Percentiles rank a stretch among this genome's conserved stretches.
phyloP scores from a whole-genome alignment of 2,888 invertebrate species.

The Luperina testacea region DNA sequence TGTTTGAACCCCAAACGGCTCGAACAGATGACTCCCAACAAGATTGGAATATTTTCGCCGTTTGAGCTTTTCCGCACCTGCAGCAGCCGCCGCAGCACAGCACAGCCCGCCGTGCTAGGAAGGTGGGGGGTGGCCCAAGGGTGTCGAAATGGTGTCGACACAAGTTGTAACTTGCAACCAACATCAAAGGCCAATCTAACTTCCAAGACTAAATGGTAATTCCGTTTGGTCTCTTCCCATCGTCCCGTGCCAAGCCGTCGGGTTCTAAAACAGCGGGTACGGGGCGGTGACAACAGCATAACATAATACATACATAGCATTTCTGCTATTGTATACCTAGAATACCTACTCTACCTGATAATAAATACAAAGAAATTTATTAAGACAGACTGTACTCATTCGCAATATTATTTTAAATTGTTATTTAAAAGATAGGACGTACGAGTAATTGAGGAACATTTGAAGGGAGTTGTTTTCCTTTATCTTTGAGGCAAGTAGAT shows the following conservation, averaged over 20 bases:
- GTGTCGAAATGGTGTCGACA: neutral
- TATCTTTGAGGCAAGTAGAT: constrained; percentile 34
- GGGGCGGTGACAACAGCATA: too few species aligned
- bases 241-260: neutral
- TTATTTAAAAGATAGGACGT: constrained; percentile 18
- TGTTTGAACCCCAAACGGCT: too few species aligned
- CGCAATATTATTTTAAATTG: constrained; percentile 22
- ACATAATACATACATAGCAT: too few species aligned
- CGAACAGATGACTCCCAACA: too few species aligned
- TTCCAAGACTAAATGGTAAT: neutral
- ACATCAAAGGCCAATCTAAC: neutral
- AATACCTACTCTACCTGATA: neutral
- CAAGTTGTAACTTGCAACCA: neutral
- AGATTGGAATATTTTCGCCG: neutral
- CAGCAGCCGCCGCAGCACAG: neutral
- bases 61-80: neutral
- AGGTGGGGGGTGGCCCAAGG: neutral
- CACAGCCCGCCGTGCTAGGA: neutral
- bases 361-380: neutral
- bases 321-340: neutral
- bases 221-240: neutral
- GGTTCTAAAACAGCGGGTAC: neutral
- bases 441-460: constrained; percentile 15
- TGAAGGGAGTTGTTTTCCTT: constrained; percentile 18
- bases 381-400: neutral